These are phyloP conservation scores for Iguana delicatissima DNA, from an alignment of 2,797 vertebrate species.

Conservation along the genomic window DNA sequence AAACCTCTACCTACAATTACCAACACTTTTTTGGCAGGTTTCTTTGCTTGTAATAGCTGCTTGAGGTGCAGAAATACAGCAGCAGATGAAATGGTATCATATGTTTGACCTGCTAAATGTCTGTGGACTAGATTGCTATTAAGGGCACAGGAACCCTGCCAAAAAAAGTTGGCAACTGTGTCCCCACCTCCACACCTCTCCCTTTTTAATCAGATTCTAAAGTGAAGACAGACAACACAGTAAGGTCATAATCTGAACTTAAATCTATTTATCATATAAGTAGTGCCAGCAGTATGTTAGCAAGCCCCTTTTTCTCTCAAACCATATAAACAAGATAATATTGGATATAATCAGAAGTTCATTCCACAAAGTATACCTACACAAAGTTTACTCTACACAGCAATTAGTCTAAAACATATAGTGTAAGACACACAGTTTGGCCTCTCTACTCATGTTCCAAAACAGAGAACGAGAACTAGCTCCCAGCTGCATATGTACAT, in stretches of 20 bases:
- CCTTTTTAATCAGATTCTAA: conserved; percentile 22
- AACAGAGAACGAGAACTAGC: conserved; percentile 54
- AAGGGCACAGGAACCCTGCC: background rate
- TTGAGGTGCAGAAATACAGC: background rate
- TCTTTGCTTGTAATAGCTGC: background rate
- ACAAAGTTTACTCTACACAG: conserved; percentile 36
- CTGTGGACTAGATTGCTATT: background rate
- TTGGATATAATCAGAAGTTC: conserved; percentile 38
- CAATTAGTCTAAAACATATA: conserved; percentile 65
- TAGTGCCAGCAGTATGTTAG: conserved; percentile 10
- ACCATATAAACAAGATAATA: conserved; percentile 45
- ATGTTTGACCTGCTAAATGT: background rate
- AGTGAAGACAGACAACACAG: conserved; percentile 18
- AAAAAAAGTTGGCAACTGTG: background rate
- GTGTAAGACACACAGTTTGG: conserved; percentile 45
- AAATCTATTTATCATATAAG: conserved; percentile 35
- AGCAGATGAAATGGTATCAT: background rate
- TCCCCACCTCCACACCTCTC: background rate
- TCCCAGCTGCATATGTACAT: background rate
- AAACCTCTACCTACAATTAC: background rate
- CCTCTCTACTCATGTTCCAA: conserved; percentile 59
- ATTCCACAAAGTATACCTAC: conserved; percentile 37
- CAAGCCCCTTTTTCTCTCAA: conserved; percentile 1
- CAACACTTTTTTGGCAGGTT: background rate
- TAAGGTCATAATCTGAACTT: conserved; percentile 21